These are phyloP conservation scores for Seira musarum DNA, from an alignment of 2,888 invertebrate genomes.

Conservation along the genomic window DNA sequence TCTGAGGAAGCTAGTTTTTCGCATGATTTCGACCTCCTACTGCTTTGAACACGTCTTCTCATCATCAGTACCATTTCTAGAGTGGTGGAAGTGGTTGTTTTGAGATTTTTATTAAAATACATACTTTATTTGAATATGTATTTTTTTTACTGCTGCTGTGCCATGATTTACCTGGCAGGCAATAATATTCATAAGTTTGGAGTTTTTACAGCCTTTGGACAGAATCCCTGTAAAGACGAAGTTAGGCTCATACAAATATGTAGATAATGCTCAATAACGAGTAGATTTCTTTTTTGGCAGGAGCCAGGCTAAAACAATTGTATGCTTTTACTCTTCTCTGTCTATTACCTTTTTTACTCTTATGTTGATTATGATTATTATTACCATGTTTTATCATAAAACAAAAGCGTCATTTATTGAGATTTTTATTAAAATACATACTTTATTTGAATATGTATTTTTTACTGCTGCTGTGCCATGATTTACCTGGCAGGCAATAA, in stretches of 20 bases:
- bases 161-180: constrained; percentile 12
- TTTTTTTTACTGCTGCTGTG: constrained; percentile 16
- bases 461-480: constrained; percentile 11
- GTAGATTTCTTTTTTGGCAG: constrained; percentile 1
- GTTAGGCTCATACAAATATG: not conserved
- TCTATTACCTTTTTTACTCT: not conserved
- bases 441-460: constrained; percentile 20
- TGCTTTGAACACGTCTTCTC: constrained; percentile 68
- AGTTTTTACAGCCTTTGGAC: constrained; percentile 16
- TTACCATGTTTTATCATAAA: constrained; percentile 51
- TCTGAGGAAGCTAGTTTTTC: constrained; percentile 68
- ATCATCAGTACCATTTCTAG: constrained; percentile 40
- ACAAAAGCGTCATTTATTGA: constrained; percentile 53
- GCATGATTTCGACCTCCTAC: constrained; percentile 69
- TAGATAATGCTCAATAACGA: not conserved
- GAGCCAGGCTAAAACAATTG: not conserved
- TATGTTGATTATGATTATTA: constrained; percentile 52
- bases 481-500: constrained; percentile 20
- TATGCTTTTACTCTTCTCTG: too few species aligned
- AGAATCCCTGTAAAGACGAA: constrained; percentile 6
- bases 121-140: constrained; percentile 18
- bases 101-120: constrained; percentile 9
- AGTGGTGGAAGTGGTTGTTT: constrained; percentile 29
- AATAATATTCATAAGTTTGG: constrained; percentile 16
- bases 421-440: constrained; percentile 12